These are phyloP conservation scores for Sebastes minor DNA, from an alignment of 2,797 vertebrate species.

Conservation along the genomic window DNA sequence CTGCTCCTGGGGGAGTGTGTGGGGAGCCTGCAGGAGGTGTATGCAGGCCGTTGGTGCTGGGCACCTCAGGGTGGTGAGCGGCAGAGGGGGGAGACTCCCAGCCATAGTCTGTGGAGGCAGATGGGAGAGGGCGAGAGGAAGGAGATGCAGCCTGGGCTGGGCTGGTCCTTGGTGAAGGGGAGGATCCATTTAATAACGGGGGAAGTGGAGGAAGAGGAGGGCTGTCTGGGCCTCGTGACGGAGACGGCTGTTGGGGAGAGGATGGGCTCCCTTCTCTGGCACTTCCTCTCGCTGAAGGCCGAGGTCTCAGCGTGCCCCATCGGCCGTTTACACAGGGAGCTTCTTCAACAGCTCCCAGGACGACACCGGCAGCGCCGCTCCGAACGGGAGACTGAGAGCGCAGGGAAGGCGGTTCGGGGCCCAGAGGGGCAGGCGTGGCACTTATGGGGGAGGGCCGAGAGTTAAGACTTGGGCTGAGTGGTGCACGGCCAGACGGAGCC, in stretches of 20 bases:
- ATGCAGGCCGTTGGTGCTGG: slow-evolving; percentile 92
- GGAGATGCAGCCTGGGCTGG: slow-evolving; percentile 89
- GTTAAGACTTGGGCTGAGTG: slow-evolving; percentile 96
- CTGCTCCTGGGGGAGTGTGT: slow-evolving; percentile 86
- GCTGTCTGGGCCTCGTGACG: slow-evolving; percentile 86
- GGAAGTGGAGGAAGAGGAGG: slow-evolving; percentile 85
- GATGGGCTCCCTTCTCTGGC: slow-evolving; percentile 93
- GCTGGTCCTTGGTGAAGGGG: slow-evolving; percentile 90
- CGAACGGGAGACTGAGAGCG: slow-evolving; percentile 93
- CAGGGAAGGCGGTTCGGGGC: slow-evolving; percentile 89
- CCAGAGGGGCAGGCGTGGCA: slow-evolving; percentile 90
- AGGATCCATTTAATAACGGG: slow-evolving; percentile 89
- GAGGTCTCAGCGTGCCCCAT: slow-evolving; percentile 94
- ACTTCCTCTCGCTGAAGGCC: slow-evolving; percentile 85
- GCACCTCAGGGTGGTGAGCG: slow-evolving; percentile 72
- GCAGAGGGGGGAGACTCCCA: slow-evolving; percentile 88
- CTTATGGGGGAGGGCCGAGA: slow-evolving; percentile 98
- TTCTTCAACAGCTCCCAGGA: slow-evolving; percentile 87
- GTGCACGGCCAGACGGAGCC: slow-evolving; percentile 94
- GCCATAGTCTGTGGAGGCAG: slow-evolving; percentile 82
- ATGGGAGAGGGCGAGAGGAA: slow-evolving; percentile 74
- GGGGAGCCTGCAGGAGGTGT: slow-evolving; percentile 85
- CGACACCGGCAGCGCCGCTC: slow-evolving; percentile 76
- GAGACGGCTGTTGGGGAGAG: slow-evolving; percentile 86
- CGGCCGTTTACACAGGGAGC: slow-evolving; percentile 96